Percentiles rank a stretch among this genome's conserved stretches.
phyloP scores from a whole-genome alignment of 92 coral and sea anemone species.

The Ricordea florida region DNA sequence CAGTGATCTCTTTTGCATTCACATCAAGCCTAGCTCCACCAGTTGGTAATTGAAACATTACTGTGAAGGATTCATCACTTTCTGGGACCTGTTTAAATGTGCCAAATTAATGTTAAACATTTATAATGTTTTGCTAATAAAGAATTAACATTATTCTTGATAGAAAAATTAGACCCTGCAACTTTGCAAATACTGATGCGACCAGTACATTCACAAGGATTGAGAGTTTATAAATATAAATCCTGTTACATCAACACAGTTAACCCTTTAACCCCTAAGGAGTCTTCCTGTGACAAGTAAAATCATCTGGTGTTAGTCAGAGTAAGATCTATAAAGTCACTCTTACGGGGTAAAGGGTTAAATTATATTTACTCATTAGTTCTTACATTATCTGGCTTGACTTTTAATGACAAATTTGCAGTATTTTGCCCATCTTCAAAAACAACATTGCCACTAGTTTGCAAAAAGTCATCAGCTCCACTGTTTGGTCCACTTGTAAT shows the following conservation, averaged over 20 bases:
- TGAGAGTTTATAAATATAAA: too few species aligned
- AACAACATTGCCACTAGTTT: slow-evolving; percentile 65
- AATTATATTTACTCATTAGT: too few species aligned
- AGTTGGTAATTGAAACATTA: slow-evolving; percentile 58
- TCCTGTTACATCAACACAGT: too few species aligned
- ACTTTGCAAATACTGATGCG: too few species aligned
- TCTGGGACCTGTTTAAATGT: slow-evolving; percentile 63
- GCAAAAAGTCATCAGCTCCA: slow-evolving; percentile 73
- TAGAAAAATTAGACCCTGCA: neutral
- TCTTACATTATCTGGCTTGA: slow-evolving; percentile 81
- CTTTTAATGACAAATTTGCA: slow-evolving; percentile 60
- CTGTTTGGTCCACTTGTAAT: slow-evolving; percentile 63
- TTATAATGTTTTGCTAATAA: neutral
- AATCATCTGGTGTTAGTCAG: too few species aligned
- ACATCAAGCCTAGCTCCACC: slow-evolving; percentile 77
- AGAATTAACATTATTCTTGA: too few species aligned
- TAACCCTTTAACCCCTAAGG: too few species aligned
- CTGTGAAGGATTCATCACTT: slow-evolving; percentile 63
- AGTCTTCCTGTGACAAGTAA: too few species aligned
- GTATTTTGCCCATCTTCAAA: slow-evolving; percentile 75
- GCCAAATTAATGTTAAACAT: neutral
- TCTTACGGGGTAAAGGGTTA: too few species aligned
- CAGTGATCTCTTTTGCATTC: slow-evolving; percentile 50
- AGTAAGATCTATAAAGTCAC: too few species aligned
- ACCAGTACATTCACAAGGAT: too few species aligned